Evolutionary conservation across 2,888 invertebrate genomes (phyloP).

Genomic region (Plagiodera versicolora): DNA sequence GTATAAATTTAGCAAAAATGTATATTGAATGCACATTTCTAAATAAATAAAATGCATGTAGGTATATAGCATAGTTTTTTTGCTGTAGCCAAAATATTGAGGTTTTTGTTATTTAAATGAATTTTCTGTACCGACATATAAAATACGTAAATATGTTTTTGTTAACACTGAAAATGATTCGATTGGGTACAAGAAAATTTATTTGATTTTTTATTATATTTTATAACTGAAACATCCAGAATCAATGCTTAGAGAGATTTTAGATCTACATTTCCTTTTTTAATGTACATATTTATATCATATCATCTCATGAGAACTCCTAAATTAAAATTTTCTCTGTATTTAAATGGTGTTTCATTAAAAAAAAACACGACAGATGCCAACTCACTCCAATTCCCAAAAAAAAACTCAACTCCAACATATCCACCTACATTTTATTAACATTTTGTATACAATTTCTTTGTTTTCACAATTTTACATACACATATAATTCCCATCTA

Average conservation of each 20-base stretch:
- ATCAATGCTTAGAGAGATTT: conserved; percentile 50
- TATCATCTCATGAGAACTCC: conserved; percentile 79
- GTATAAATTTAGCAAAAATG: conserved; percentile 47
- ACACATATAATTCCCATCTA: conserved; percentile 34
- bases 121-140: conserved; percentile 38
- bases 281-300: conserved; percentile 65
- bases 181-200: conserved; percentile 42
- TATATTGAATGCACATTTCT: conserved; percentile 54
- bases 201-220: conserved; percentile 51
- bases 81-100: conserved; percentile 45
- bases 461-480: conserved; percentile 42
- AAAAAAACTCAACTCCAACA: conserved; percentile 19
- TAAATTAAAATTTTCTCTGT: conserved; percentile 68
- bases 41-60: conserved; percentile 52
- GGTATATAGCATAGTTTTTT: conserved; percentile 48
- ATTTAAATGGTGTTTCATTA: conserved; percentile 51
- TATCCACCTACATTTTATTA: conserved; percentile 39
- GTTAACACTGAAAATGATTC: conserved; percentile 29
- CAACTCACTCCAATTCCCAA: too few relatives aligned
- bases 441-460: conserved; percentile 41
- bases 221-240: conserved; percentile 54
- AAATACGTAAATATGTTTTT: conserved; percentile 37
- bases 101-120: conserved; percentile 36
- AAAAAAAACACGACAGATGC: conserved; percentile 11
- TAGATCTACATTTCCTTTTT: conserved; percentile 55